Evolutionary conservation across 2,797 vertebrate species (phyloP).

Genomic region (Phalloptychus januarius): DNA sequence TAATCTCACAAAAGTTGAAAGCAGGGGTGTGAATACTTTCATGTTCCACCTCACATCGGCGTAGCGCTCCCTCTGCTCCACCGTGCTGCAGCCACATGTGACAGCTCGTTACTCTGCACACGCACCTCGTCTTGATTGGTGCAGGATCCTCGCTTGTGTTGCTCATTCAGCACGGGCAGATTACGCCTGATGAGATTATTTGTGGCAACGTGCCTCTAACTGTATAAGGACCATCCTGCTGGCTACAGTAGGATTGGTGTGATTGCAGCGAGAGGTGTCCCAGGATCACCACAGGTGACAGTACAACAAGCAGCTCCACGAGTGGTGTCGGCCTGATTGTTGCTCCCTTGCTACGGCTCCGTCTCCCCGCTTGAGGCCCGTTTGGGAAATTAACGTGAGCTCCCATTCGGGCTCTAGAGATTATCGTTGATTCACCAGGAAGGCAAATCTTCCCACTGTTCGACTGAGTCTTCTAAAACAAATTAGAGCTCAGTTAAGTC

Average conservation of each 20-base stretch:
- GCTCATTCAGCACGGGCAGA: conserved; percentile 27
- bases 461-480: neutral
- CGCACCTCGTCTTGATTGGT: conserved; percentile 4
- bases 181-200: conserved; percentile 43
- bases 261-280: conserved; percentile 39
- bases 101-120: conserved; percentile 11
- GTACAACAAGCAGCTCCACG: conserved; percentile 1
- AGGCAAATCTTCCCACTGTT: neutral
- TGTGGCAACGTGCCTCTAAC: conserved; percentile 5
- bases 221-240: conserved; percentile 31
- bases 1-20: neutral
- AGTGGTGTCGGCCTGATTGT: neutral
- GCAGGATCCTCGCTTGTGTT: conserved; percentile 22
- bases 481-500: conserved; percentile 1
- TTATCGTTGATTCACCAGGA: conserved; percentile 33
- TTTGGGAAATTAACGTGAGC: conserved; percentile 45
- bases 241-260: conserved; percentile 14
- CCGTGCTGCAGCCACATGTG: conserved; percentile 26
- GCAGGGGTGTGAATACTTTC: neutral
- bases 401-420: conserved; percentile 35
- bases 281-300: conserved; percentile 44
- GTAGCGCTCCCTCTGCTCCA: conserved; percentile 8
- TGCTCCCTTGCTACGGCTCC: conserved; percentile 10
- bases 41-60: neutral
- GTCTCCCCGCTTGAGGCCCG: conserved; percentile 26